Evolutionary conservation across 2,888 invertebrate species (phyloP), one percentile per base, ranked within the genome.

Genomic region (Agrilus mali): DNA sequence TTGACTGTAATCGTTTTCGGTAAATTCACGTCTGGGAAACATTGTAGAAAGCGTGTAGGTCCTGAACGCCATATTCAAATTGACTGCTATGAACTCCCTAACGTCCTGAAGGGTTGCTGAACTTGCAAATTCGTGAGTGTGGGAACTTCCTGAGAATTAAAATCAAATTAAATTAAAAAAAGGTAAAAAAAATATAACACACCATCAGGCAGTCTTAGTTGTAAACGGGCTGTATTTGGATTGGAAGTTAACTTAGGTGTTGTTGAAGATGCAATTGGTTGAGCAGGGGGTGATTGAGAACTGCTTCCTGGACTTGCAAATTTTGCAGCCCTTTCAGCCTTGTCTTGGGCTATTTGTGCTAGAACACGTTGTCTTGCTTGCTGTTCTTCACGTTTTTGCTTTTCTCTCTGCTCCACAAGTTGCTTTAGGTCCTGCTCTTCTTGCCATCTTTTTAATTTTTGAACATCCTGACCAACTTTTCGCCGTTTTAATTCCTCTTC

Each of bases 121-220:
- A 1, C 81, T 77, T 27, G 78, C 71, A 61, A 94, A 92, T 51
- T 78, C 77, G 31, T 85, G 79, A 3, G 79, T 80, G 49, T 81
- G 75, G 0, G 81, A 75, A 1, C 77, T 73, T 27, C 27, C 27
- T 27, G 27, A 27, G 10, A 27, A 27, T 27, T 4, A 6, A 22
- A 22, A 22, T 22, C 2, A 22, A 7, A 22, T 22, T 10, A 27
- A 27, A 27, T 27, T 20, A 6, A 7, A 5, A 17, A 17, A 17
- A 17, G 3, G 17, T 2, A 22, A 6, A 22, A 22, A 4, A 6
- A 22, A 22, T 6, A 22, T 22, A 22, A 20, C 2, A 10, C 10
- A 1, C 93, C 93, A 63, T 87, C 84, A 0, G 92, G 86, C 51
- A 92, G 60, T 55, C 86, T 82, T 61, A 94, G 89, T 69, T 93